These are phyloP conservation scores for Sphaerophoria taeniata DNA, from an alignment of 2,888 invertebrate species.

Conservation along the genomic window DNA sequence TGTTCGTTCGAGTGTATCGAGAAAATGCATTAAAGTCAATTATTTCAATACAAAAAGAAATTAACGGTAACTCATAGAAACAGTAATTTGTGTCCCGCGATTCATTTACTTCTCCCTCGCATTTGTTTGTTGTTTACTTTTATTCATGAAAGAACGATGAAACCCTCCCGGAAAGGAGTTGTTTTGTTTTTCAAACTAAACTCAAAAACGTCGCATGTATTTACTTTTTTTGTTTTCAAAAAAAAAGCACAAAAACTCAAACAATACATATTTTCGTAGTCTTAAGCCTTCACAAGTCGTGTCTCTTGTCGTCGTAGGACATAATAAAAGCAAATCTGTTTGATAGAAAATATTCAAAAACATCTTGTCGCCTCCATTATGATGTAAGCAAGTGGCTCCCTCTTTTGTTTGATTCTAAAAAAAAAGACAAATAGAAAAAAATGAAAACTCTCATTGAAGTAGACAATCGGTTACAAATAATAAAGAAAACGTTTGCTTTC, in stretches of 20 bases:
- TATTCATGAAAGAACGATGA: neutral
- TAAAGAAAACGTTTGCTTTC: neutral
- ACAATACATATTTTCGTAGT: neutral
- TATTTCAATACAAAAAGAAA: constrained; percentile 4
- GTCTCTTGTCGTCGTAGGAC: constrained; percentile 13
- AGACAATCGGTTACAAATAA: neutral
- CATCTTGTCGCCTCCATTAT: constrained; percentile 49
- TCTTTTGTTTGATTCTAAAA: constrained; percentile 41
- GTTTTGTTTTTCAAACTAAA: constrained; percentile 44
- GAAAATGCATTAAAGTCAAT: constrained; percentile 38
- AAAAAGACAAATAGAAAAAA: neutral
- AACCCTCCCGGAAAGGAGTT: neutral
- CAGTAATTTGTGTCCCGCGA: neutral
- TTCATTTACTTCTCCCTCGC: neutral
- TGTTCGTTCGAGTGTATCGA: constrained; percentile 12
- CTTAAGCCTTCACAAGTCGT: constrained; percentile 1
- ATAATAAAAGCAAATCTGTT: constrained; percentile 2
- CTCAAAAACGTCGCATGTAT: constrained; percentile 25
- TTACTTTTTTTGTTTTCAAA: constrained; percentile 11
- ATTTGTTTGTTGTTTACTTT: neutral
- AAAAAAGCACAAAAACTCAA: constrained; percentile 23
- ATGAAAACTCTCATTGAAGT: constrained; percentile 19
- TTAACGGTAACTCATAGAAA: constrained; percentile 43
- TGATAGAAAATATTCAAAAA: constrained; percentile 31
- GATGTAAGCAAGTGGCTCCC: constrained; percentile 58